phyloP scores from a whole-genome alignment of 2,113 vertebrate genomes.

The Falcunculus frontatus region DNA sequence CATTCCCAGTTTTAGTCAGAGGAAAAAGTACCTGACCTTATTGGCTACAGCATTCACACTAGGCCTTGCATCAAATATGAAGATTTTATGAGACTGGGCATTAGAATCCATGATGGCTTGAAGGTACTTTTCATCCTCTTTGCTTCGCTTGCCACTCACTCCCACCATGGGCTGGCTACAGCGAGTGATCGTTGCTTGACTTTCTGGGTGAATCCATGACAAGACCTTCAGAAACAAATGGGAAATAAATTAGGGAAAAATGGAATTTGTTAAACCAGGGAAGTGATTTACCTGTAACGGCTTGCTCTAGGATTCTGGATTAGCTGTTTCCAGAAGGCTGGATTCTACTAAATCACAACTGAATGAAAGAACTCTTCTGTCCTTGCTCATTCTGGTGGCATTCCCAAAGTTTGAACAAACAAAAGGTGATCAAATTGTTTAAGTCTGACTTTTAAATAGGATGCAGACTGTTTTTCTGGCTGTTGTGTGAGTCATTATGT shows the following conservation, averaged over 20 bases:
- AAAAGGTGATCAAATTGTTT: not conserved
- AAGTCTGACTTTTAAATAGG: not conserved
- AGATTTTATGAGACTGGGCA: constrained; percentile 96
- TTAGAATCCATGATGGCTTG: constrained; percentile 98
- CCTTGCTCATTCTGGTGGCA: not conserved
- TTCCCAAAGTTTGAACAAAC: not conserved
- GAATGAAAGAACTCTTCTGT: not conserved
- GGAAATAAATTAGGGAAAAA: not conserved
- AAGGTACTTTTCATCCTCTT: constrained; percentile 95
- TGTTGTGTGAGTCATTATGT: not conserved
- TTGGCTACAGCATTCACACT: constrained; percentile 95
- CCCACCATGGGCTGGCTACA: constrained; percentile 96
- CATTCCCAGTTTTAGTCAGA: not conserved
- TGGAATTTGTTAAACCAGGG: not conserved
- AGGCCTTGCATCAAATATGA: constrained; percentile 95
- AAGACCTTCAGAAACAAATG: constrained; percentile 76
- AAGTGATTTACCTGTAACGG: not conserved
- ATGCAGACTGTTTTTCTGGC: not conserved
- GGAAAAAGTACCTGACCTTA: constrained; percentile 75
- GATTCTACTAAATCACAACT: not conserved
- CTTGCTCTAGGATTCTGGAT: not conserved
- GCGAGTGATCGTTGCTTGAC: constrained; percentile 91
- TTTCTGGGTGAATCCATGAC: constrained; percentile 98
- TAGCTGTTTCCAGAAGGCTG: not conserved
- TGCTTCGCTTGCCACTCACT: constrained; percentile 90